Evolutionary conservation across 1,140 invertebrate genomes (phyloP).

Genomic region (Asbolus verrucosus): DNA sequence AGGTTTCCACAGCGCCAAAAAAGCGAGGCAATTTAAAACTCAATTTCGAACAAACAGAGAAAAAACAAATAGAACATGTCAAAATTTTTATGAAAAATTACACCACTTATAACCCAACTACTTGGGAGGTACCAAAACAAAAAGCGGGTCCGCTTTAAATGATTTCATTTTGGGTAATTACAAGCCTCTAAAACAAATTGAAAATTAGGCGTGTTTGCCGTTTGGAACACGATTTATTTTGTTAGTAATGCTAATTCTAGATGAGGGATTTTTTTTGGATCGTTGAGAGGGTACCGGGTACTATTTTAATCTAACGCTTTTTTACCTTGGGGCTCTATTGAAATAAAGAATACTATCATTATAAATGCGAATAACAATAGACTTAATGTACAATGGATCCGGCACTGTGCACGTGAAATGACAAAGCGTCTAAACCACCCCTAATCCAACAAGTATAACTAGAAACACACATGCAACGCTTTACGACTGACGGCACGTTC

Average conservation of each 20-base stretch:
- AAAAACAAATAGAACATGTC: constrained; percentile 36
- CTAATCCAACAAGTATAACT: constrained; percentile 63
- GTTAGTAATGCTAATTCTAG: too few species aligned
- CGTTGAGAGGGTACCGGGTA: constrained; percentile 4
- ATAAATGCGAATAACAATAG: constrained; percentile 57
- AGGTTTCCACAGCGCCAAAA: too few species aligned
- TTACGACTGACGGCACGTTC: constrained; percentile 58
- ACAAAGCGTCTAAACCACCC: constrained; percentile 61
- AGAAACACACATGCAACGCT: constrained; percentile 59
- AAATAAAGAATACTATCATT: constrained; percentile 61
- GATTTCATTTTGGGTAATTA: constrained; percentile 7
- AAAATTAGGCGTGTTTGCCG: constrained; percentile 8
- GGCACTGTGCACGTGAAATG: constrained; percentile 58
- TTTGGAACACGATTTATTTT: too few species aligned
- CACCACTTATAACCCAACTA: neutral
- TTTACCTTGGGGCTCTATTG: constrained; percentile 47
- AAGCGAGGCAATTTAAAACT: neutral
- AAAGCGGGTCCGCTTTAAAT: constrained; percentile 11
- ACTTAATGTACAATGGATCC: constrained; percentile 54
- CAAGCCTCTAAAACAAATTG: neutral
- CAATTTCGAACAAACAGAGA: constrained; percentile 2
- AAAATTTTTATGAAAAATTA: constrained; percentile 41
- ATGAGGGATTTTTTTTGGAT: neutral
- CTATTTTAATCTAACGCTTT: constrained; percentile 54
- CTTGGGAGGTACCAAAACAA: constrained; percentile 43